phyloP scores from a whole-genome alignment of 2,888 invertebrate genomes.

The Invenusta paracnida region DNA sequence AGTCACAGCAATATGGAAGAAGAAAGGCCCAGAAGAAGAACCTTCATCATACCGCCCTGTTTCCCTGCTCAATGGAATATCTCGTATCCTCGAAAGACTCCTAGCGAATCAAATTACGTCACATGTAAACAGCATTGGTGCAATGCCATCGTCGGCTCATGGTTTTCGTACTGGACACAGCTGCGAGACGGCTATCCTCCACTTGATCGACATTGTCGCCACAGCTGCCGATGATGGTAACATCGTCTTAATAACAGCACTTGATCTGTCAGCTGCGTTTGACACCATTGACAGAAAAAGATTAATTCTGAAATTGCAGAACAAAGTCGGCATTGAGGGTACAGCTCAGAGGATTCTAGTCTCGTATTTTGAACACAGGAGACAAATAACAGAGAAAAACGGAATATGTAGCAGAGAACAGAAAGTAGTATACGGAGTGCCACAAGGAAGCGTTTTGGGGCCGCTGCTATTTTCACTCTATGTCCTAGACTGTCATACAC shows the following conservation, averaged over 20 bases:
- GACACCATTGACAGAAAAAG: conserved; percentile 22
- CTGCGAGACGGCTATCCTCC: conserved; percentile 1
- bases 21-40: conserved; percentile 15
- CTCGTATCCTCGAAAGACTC: conserved; percentile 9
- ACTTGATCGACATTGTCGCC: conserved; percentile 6
- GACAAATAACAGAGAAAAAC: conserved; percentile 14
- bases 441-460: not conserved
- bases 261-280: conserved; percentile 17
- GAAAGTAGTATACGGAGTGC: conserved; percentile 2
- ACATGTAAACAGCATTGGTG: not conserved
- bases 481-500: conserved; percentile 12
- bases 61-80: conserved; percentile 16
- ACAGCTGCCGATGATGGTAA: not conserved
- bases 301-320: conserved; percentile 9
- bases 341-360: conserved; percentile 5
- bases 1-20: conserved; percentile 21
- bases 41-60: not conserved
- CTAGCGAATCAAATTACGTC: not conserved
- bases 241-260: conserved; percentile 1
- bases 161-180: conserved; percentile 16
- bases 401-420: not conserved
- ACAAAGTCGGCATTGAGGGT: not conserved
- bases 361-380: conserved; percentile 7
- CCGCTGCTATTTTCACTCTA: not conserved
- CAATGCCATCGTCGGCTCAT: conserved; percentile 13